Evolutionary conservation across 2,113 vertebrate species (phyloP).

Genomic region (Corvus cornix): DNA sequence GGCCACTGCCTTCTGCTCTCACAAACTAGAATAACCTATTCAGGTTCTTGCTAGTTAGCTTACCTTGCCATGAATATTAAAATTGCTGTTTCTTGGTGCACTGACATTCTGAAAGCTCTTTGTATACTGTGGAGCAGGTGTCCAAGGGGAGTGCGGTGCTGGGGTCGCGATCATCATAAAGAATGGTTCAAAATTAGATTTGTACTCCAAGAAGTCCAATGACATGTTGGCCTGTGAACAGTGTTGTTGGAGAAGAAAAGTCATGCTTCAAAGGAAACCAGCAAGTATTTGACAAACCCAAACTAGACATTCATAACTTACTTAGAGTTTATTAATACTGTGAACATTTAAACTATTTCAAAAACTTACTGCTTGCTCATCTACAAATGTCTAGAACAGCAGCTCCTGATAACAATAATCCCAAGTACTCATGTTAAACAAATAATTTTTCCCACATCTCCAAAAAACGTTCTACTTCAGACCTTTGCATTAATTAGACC

Average conservation of each 20-base stretch:
- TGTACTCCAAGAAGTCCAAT: constrained; percentile 90
- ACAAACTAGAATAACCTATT: neutral
- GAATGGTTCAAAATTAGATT: constrained; percentile 89
- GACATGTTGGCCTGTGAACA: constrained; percentile 89
- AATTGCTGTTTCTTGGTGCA: constrained; percentile 91
- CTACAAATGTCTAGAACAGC: neutral
- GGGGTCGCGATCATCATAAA: constrained; percentile 99
- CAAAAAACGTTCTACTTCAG: neutral
- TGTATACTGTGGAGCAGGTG: constrained; percentile 91
- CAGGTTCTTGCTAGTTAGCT: neutral
- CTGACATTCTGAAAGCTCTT: constrained; percentile 80
- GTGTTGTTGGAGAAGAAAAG: neutral
- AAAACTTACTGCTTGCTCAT: neutral
- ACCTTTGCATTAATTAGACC: neutral
- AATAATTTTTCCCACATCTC: neutral
- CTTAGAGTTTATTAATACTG: neutral
- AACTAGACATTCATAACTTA: neutral
- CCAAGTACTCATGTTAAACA: neutral
- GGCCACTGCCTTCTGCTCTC: neutral
- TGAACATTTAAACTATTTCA: neutral
- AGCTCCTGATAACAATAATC: neutral
- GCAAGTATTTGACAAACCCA: neutral
- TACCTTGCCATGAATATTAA: constrained; percentile 77
- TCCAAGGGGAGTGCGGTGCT: constrained; percentile 95
- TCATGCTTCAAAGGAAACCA: neutral